Evolutionary conservation across 1,140 invertebrate genomes (phyloP).

Genomic region (Drosophila guanche): DNA sequence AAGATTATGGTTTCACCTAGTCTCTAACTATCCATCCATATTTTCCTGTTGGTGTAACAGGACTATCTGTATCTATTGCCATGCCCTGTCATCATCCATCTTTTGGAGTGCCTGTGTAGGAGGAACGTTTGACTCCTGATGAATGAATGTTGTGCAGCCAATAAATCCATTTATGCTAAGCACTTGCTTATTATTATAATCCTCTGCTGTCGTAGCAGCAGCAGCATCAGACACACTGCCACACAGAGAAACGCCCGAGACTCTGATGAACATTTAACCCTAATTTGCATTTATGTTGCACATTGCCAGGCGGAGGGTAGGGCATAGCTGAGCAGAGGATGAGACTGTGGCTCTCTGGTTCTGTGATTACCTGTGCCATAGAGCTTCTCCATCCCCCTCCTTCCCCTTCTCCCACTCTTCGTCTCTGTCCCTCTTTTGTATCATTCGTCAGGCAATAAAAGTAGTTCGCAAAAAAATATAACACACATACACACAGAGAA

Average conservation of each 20-base stretch:
- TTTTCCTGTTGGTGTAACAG: too few species aligned
- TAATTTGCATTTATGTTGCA: constrained; percentile 79
- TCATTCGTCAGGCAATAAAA: constrained; percentile 69
- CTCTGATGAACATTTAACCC: constrained; percentile 70
- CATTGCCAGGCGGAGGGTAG: not conserved
- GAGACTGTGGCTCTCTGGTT: constrained; percentile 27
- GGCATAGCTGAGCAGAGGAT: constrained; percentile 35
- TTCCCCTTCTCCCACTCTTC: constrained; percentile 4
- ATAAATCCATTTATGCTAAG: constrained; percentile 75
- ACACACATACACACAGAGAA: constrained; percentile 19
- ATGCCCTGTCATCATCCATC: too few species aligned
- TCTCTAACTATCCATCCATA: too few species aligned
- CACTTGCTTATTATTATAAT: constrained; percentile 81
- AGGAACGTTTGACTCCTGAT: constrained; percentile 63
- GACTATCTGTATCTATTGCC: too few species aligned
- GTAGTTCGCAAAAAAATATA: constrained; percentile 67
- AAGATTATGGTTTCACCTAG: too few species aligned
- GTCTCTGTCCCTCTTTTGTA: constrained; percentile 58
- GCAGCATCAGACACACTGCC: constrained; percentile 19
- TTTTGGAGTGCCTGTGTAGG: constrained; percentile 12
- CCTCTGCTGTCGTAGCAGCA: constrained; percentile 31
- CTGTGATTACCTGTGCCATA: constrained; percentile 47
- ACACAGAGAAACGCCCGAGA: constrained; percentile 24
- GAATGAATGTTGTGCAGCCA: constrained; percentile 60
- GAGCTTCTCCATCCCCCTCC: too few species aligned